Base-by-base conservation (phyloP, 2,888 invertebrate species). In the Epirrhoe alternata region DNA sequence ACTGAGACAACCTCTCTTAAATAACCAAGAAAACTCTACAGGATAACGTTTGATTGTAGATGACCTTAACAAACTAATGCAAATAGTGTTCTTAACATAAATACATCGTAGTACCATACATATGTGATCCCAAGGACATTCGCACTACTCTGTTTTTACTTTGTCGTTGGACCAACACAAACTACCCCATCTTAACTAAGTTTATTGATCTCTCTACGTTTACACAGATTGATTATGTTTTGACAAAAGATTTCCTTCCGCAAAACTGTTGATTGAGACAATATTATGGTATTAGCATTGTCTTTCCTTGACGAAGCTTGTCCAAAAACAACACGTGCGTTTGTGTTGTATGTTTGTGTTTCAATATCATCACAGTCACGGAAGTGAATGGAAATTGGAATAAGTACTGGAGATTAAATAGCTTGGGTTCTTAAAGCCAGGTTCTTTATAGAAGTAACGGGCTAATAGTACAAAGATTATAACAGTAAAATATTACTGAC, bases 251-350 rank as follows among this genome's bases (percentile, higher is more conserved):
- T 30, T 62, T 63, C 31, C 60, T 67, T 49, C 51, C 30, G 33
- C 38, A 24, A 24, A 35, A 55, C 6, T 59, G 30, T 62, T 59
- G 54, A 17, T 47, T 10, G 16, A 42, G 33, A 16, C 58, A 66
- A 67, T 55, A 66, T 57, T 53, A 35, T 49, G n/a, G 10, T 57
- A 35, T 51, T 38, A 14, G n/a, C 61, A 61, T 68, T 60, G 57
- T 66, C 38, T 49, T 65, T 64, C 66, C 57, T 58, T 68, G 47
- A 66, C 58, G 33, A 61, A 47, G 58, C 55, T 60, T 64, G 52
- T 62, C 58, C 61, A 61, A 65, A 69, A 68, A 68, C 38, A 68
- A 66, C 68, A 73, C 69, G 68, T 56, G 64, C 8, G 12, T 12
- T 12, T 42, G 12, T 42, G 4, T 5, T 42, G 33, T 33, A 5